Conservation (phyloP, 1,140 invertebrate genomes). For the Leptopilina clavipes region DNA sequence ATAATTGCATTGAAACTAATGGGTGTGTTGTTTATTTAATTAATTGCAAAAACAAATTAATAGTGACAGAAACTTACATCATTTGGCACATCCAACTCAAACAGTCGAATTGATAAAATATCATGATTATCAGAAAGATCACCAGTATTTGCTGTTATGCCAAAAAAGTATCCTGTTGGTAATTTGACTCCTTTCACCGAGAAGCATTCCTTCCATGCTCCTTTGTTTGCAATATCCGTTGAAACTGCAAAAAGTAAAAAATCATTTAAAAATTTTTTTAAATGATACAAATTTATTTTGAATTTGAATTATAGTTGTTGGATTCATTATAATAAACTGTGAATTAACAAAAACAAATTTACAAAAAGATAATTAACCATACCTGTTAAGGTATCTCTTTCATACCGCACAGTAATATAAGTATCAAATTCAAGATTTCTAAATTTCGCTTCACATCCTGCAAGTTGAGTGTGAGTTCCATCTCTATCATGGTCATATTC, state of each 20-base stretch:
- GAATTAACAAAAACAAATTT: no score
- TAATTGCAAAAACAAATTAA: background rate
- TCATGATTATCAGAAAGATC: slow-evolving; percentile 98
- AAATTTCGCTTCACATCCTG: slow-evolving; percentile 95
- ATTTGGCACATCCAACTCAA: slow-evolving; percentile 87
- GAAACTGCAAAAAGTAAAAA: slow-evolving; percentile 79
- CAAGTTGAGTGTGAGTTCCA: slow-evolving; percentile 97
- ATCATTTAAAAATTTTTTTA: slow-evolving; percentile 23
- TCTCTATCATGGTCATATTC: slow-evolving; percentile 99
- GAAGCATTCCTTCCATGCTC: slow-evolving; percentile 96
- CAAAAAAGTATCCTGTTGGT: slow-evolving; percentile 97
- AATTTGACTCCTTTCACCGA: slow-evolving; percentile 91
- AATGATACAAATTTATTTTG: no score
- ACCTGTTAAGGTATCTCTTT: slow-evolving; percentile 91
- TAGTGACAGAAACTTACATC: slow-evolving; percentile 76
- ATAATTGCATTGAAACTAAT: background rate
- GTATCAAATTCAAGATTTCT: slow-evolving; percentile 95
- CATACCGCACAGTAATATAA: slow-evolving; percentile 92
- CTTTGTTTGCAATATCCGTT: slow-evolving; percentile 93
- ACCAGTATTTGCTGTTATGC: slow-evolving; percentile 95
- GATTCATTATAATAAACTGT: no score
- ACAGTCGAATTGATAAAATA: slow-evolving; percentile 92
- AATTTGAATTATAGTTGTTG: no score
- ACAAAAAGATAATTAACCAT: no score
- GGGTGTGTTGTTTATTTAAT: no score